Percentiles rank a stretch among this genome's conserved stretches.
Evolutionary conservation across 2,888 invertebrate genomes (phyloP).

Genomic region (Molanna angustata): DNA sequence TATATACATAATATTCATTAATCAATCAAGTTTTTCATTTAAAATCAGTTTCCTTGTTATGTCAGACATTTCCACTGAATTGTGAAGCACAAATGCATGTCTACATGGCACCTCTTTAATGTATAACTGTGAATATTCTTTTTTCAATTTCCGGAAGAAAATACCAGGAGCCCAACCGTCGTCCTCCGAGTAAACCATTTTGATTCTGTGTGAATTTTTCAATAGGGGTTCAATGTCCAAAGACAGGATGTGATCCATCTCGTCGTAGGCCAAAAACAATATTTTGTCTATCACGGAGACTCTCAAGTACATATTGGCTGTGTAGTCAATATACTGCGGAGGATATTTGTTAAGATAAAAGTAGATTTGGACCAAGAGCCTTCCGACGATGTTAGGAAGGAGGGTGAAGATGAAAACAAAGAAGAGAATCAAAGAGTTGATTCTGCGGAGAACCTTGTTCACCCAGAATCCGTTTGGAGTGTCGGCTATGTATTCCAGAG

Average conservation of each 20-base stretch:
- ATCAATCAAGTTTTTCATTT: background rate
- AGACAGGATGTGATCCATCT: slow-evolving; percentile 71
- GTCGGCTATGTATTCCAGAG: slow-evolving; percentile 77
- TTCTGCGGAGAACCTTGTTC: slow-evolving; percentile 56
- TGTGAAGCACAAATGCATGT: slow-evolving; percentile 80
- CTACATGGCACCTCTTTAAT: slow-evolving; percentile 44
- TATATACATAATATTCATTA: background rate
- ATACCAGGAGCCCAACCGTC: slow-evolving; percentile 83
- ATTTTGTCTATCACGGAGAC: slow-evolving; percentile 62
- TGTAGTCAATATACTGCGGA: slow-evolving; percentile 43
- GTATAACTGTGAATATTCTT: slow-evolving; percentile 41
- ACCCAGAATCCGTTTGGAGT: slow-evolving; percentile 71
- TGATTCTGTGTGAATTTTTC: slow-evolving; percentile 60
- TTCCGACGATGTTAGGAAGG: slow-evolving; percentile 55
- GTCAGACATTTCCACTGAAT: slow-evolving; percentile 57
- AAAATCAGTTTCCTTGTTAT: slow-evolving; percentile 13
- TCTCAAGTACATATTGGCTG: slow-evolving; percentile 57
- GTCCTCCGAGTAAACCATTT: slow-evolving; percentile 73
- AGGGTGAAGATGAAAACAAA: slow-evolving; percentile 49
- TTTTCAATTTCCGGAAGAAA: slow-evolving; percentile 64
- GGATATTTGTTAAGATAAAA: slow-evolving; percentile 52
- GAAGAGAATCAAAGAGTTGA: slow-evolving; percentile 40
- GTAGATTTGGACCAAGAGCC: slow-evolving; percentile 54
- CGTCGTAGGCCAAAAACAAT: slow-evolving; percentile 70
- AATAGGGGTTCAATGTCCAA: slow-evolving; percentile 63